Conservation (phyloP, 1,140 invertebrate species). For the Drosophila aff. region DNA sequence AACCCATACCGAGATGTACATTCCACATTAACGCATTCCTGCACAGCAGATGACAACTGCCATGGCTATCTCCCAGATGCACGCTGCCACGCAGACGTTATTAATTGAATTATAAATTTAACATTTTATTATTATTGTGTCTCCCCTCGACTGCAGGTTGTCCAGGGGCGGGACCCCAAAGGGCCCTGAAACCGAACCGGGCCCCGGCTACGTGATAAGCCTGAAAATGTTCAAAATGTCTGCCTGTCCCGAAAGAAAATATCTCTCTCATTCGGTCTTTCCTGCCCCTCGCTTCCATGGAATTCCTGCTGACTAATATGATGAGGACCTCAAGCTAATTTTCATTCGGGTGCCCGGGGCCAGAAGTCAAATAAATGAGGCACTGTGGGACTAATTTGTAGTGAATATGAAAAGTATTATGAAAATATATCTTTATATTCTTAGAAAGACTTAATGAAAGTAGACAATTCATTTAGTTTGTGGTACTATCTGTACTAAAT, state of each 20-base stretch:
- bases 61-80: conserved; percentile 17
- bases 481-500: neutral
- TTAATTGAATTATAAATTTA: conserved; percentile 85
- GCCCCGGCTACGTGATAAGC: conserved; percentile 62
- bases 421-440: too few species aligned
- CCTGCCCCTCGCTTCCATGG: conserved; percentile 44
- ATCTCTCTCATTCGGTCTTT: conserved; percentile 3
- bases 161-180: conserved; percentile 2
- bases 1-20: neutral
- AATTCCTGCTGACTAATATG: conserved; percentile 68
- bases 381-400: conserved; percentile 9
- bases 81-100: conserved; percentile 62
- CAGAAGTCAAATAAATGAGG: conserved; percentile 7
- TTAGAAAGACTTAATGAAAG: neutral
- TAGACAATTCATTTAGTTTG: neutral
- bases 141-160: conserved; percentile 36
- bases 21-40: conserved; percentile 40
- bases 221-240: conserved; percentile 49
- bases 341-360: conserved; percentile 55
- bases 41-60: conserved; percentile 26
- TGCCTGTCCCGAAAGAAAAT: neutral
- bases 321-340: conserved; percentile 66
- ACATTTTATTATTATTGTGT: conserved; percentile 80
- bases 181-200: neutral
- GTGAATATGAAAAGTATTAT: too few species aligned